Evolutionary conservation across 1,140 invertebrate species (phyloP), one percentile per base, ranked within the genome.

Genomic region (Calephelis nemesis): DNA sequence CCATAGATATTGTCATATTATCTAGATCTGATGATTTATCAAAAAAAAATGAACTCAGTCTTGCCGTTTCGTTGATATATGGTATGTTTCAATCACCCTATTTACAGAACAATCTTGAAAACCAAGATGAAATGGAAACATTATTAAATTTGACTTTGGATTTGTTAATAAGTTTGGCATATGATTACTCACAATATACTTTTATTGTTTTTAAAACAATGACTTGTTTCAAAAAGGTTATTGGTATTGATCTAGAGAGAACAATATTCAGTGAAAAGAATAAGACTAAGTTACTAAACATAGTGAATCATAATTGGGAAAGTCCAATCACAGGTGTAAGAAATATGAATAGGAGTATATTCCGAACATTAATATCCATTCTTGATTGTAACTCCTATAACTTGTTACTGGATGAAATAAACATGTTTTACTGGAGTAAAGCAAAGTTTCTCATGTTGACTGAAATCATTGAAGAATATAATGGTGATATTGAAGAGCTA

Each of bases 251-350:
- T 68, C 76, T 82, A 7, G 75, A 89, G 64, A 62, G 74, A 3
- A 69, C 60, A 49, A 80, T 87, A 58, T 83, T 86, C 47, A 81
- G 73, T 68, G 69, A 62, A 19, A 67, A 76, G 12, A 81, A 83
- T 67, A 69, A 84, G 71, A 71, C 82, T 39, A 83, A 73, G 76
- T 65, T 92, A 13, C 67, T 91, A 2, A 84, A 85, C 75, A 74
- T 90, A 65, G 72, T 87, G n/a, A 92, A 85, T 70, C 82, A 92
- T 67, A 92, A 92, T 72, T 92, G 90, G 90, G 92, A 92, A 73
- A 92, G 90, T 78, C 86, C 89, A 30, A 83, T 92, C 7, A 82
- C 85, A 49, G 91, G 92, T 52, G 76, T 92, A 15, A 84, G 88
- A 73, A 87, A 91, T 75, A 72, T 89, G 45, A 91, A 89, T 67